Conservation (phyloP, 2,888 invertebrate genomes). For the Erebia epiphron region DNA sequence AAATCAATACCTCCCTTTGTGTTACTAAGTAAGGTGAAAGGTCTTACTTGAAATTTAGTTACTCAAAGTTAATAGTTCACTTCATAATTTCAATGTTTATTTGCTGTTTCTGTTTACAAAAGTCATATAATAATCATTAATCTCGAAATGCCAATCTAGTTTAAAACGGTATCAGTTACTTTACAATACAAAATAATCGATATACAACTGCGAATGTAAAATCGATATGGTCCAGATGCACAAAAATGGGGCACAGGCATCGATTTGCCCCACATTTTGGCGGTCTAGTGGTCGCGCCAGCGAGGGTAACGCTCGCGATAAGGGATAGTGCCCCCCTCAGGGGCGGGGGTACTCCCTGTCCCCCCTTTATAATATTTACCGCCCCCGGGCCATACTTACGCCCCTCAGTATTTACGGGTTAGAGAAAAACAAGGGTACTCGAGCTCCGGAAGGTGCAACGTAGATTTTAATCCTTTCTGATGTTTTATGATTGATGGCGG, state of each 20-base stretch:
- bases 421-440: conserved; percentile 83
- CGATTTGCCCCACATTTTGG: conserved; percentile 82
- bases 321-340: conserved; percentile 80
- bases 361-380: conserved; percentile 81
- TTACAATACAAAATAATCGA: conserved; percentile 39
- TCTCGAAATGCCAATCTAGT: not conserved
- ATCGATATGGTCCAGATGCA: conserved; percentile 83
- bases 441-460: conserved; percentile 82
- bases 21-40: not conserved
- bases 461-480: conserved; percentile 83
- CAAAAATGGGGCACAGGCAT: conserved; percentile 81
- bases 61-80: no score
- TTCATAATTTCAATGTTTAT: no score
- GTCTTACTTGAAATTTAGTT: no score
- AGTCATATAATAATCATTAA: no score
- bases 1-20: not conserved
- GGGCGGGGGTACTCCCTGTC: conserved; percentile 63
- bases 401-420: conserved; percentile 83
- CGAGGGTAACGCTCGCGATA: conserved; percentile 83
- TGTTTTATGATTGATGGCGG: conserved; percentile 82
- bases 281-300: conserved; percentile 74
- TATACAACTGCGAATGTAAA: conserved; percentile 50
- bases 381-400: conserved; percentile 83
- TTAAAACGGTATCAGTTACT: conserved; percentile 11
- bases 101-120: no score